Percentiles rank a stretch among this genome's conserved stretches.
Conservation (phyloP, 2,113 vertebrate genomes). For the Rousettus leschenaultii region DNA sequence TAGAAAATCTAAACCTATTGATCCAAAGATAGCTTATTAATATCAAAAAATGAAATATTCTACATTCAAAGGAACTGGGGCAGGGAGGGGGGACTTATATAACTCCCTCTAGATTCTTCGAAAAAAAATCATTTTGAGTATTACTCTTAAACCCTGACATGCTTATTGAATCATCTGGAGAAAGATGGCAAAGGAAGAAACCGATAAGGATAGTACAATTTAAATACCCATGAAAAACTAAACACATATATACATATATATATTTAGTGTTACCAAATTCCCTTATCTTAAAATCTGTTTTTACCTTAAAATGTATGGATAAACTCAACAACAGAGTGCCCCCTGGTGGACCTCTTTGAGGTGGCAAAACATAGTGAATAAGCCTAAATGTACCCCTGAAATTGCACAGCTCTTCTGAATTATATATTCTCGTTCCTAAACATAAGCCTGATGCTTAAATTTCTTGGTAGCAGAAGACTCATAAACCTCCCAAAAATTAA, state of each 20-base stretch:
- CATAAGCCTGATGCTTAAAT: background rate
- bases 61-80: background rate
- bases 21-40: background rate
- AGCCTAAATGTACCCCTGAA: background rate
- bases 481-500: background rate
- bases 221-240: background rate
- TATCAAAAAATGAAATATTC: background rate
- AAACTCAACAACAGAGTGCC: constrained; percentile 56
- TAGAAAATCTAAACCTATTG: background rate
- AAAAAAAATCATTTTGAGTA: background rate
- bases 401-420: background rate
- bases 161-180: background rate
- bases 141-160: background rate
- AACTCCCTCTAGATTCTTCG: background rate
- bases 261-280: background rate
- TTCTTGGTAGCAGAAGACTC: background rate
- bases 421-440: background rate
- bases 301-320: background rate
- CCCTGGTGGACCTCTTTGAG: constrained; percentile 48
- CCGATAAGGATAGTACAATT: background rate
- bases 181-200: background rate
- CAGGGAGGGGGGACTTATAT: accelerated
- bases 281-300: background rate
- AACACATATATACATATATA: background rate
- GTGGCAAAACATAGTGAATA: background rate